phyloP scores from a whole-genome alignment of 2,888 invertebrate species.

The Chrysodeixis includens region DNA sequence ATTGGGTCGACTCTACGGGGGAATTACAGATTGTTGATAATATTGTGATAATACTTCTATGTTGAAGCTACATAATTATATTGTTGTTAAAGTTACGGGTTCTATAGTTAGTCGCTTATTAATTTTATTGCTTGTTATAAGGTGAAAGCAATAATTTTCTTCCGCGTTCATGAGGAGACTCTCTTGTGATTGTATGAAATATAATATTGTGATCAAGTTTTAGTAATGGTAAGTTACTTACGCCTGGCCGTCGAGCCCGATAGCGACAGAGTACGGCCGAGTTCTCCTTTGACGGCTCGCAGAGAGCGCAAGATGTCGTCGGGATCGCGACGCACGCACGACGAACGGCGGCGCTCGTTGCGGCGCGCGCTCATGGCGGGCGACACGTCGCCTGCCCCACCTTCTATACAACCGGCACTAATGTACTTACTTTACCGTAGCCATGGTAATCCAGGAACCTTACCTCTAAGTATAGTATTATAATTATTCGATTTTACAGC shows the following conservation, averaged over 20 bases:
- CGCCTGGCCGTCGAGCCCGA: constrained; percentile 92
- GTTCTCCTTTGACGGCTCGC: constrained; percentile 94
- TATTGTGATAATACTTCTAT: constrained; percentile 26
- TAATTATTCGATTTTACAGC: no score
- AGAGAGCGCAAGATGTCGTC: constrained; percentile 95
- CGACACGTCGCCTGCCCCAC: constrained; percentile 67
- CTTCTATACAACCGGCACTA: constrained; percentile 66
- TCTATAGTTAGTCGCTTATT: constrained; percentile 13
- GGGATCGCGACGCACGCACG: constrained; percentile 94
- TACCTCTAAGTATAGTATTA: neutral
- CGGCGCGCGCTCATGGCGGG: constrained; percentile 76
- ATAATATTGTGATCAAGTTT: constrained; percentile 13
- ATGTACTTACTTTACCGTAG: constrained; percentile 39
- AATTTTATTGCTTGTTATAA: neutral
- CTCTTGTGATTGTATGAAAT: constrained; percentile 20
- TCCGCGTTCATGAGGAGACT: constrained; percentile 13
- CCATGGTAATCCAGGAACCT: constrained; percentile 12
- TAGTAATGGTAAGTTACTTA: constrained; percentile 85
- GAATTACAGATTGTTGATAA: constrained; percentile 29
- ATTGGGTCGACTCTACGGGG: constrained; percentile 39
- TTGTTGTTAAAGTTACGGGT: constrained; percentile 34
- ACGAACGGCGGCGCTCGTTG: constrained; percentile 93
- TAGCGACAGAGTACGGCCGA: constrained; percentile 95
- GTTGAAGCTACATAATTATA: constrained; percentile 28
- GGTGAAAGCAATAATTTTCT: constrained; percentile 14